Evolutionary conservation across 1,140 invertebrate species (phyloP).

Genomic region (Pemphigus obesinymphae): DNA sequence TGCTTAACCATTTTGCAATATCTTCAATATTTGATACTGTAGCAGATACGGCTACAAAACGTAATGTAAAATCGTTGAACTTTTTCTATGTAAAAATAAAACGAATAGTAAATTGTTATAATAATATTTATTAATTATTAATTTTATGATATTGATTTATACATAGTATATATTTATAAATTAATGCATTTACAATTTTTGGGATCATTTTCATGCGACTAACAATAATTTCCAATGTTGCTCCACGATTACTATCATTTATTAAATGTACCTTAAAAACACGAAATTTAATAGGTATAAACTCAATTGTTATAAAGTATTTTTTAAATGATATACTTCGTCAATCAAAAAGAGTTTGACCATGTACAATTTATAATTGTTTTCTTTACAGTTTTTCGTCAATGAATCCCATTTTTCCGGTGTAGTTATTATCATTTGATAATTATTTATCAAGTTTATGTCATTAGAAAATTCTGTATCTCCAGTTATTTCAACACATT

Average conservation of each 20-base stretch:
- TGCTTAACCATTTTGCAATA: slow-evolving; percentile 66
- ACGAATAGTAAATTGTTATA: background rate
- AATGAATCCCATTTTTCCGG: slow-evolving; percentile 82
- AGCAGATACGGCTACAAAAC: slow-evolving; percentile 74
- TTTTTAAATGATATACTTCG: slow-evolving; percentile 56
- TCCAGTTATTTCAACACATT: slow-evolving; percentile 68
- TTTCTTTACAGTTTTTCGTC: slow-evolving; percentile 64
- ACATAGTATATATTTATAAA: no score
- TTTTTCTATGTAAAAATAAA: background rate
- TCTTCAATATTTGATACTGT: slow-evolving; percentile 75
- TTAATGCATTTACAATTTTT: slow-evolving; percentile 43
- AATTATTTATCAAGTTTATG: slow-evolving; percentile 52
- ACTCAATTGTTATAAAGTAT: background rate
- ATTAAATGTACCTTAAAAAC: slow-evolving; percentile 59
- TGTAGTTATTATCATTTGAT: slow-evolving; percentile 69
- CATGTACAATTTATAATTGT: slow-evolving; percentile 61
- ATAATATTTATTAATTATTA: no score
- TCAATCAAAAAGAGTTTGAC: slow-evolving; percentile 71
- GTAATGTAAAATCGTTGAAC: slow-evolving; percentile 49
- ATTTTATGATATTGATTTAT: no score
- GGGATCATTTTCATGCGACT: slow-evolving; percentile 69
- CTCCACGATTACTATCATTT: slow-evolving; percentile 65
- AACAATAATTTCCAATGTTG: slow-evolving; percentile 73
- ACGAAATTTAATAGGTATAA: background rate
- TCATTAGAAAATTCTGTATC: slow-evolving; percentile 62